phyloP scores from a whole-genome alignment of 1,140 invertebrate genomes.

The Drosophila melanica region DNA sequence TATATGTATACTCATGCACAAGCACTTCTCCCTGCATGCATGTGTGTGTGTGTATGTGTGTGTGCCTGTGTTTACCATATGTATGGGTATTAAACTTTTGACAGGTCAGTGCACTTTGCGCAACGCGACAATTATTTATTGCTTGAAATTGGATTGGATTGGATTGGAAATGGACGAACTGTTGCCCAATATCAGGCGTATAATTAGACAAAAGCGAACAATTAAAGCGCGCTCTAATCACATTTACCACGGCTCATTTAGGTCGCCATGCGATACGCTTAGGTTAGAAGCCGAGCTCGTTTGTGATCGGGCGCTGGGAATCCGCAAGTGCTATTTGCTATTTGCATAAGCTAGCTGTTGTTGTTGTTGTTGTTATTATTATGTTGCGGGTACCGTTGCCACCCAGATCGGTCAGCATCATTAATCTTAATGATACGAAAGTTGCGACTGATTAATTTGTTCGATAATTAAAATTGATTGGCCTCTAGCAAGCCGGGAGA shows the following conservation, averaged over 20 bases:
- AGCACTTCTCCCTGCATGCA: conserved; percentile 37
- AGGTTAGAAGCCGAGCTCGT: conserved; percentile 56
- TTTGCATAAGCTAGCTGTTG: conserved; percentile 46
- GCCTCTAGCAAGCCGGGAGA: conserved; percentile 29
- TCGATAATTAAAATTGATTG: conserved; percentile 82
- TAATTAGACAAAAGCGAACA: conserved; percentile 69
- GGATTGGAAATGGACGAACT: conserved; percentile 1
- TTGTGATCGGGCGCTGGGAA: conserved; percentile 39
- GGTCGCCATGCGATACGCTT: conserved; percentile 63
- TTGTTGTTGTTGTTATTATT: conserved; percentile 13
- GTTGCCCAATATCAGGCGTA: conserved; percentile 49
- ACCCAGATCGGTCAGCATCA: conserved; percentile 68
- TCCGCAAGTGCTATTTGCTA: conserved; percentile 31
- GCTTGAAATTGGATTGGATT: conserved; percentile 42
- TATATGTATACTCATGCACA: conserved; percentile 35
- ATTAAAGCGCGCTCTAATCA: conserved; percentile 75
- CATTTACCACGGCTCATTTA: conserved; percentile 74
- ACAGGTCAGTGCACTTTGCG: conserved; percentile 67
- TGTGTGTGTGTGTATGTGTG: conserved; percentile 8
- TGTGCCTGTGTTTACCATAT: neutral
- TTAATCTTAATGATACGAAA: conserved; percentile 82
- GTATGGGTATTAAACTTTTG: conserved; percentile 27
- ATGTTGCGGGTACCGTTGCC: conserved; percentile 47
- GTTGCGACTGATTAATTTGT: conserved; percentile 80
- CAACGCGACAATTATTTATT: conserved; percentile 75